phyloP scores from a whole-genome alignment of 2,113 vertebrate species.

The Alosa alosa region DNA sequence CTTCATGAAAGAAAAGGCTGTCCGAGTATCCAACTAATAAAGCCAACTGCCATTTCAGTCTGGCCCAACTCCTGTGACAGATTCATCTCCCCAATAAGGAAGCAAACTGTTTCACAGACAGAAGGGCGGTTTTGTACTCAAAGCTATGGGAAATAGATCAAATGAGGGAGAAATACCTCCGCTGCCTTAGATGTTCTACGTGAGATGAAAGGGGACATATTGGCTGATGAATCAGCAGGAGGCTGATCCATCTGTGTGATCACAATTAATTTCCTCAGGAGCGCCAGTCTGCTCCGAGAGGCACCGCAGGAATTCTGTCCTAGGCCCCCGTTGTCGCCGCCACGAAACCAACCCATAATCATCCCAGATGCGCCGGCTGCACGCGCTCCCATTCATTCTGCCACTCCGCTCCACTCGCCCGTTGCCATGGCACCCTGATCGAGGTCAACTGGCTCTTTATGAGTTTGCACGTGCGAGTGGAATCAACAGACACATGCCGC shows the following conservation, averaged over 20 bases:
- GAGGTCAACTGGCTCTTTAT: constrained; percentile 61
- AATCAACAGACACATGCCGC: constrained; percentile 60
- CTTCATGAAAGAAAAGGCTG: not conserved
- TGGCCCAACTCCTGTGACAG: not conserved
- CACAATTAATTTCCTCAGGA: not conserved
- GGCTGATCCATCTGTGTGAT: not conserved
- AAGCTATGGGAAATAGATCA: not conserved
- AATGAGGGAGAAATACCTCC: not conserved
- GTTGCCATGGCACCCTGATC: constrained; percentile 64
- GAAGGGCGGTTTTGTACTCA: not conserved
- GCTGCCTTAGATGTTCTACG: not conserved
- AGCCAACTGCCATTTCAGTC: not conserved
- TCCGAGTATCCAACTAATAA: not conserved
- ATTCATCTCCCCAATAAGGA: not conserved
- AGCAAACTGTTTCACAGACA: not conserved
- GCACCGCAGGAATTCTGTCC: not conserved
- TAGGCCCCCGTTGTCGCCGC: not conserved
- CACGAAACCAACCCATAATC: not conserved
- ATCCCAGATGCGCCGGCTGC: constrained; percentile 28
- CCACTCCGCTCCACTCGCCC: constrained; percentile 12
- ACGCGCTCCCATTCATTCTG: constrained; percentile 13
- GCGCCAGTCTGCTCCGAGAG: not conserved
- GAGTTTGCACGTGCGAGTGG: constrained; percentile 54
- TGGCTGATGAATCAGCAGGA: not conserved
- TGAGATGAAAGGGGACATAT: not conserved